Conservation (phyloP, 1,140 invertebrate species). For the Solenopsis fugax region DNA sequence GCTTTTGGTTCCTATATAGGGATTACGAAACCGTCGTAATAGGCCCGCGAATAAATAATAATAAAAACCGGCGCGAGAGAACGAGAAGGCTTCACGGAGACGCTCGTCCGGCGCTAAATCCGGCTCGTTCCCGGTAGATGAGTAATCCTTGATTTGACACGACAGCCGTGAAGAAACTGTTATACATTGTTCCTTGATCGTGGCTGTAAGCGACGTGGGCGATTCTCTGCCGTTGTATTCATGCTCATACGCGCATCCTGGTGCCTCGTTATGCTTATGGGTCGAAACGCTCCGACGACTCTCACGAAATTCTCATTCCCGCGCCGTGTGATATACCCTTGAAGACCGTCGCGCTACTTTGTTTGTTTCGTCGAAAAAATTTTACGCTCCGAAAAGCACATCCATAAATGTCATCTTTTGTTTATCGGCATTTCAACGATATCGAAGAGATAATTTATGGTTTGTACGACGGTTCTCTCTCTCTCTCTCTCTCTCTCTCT, state of each 20-base stretch:
- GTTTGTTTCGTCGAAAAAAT: constrained; percentile 24
- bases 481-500: background rate
- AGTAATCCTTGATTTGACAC: constrained; percentile 84
- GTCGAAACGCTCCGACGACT: constrained; percentile 9
- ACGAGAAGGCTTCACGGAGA: background rate
- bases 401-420: constrained; percentile 42
- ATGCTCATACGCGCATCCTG: constrained; percentile 67
- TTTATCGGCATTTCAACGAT: constrained; percentile 19
- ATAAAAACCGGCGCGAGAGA: constrained; percentile 26
- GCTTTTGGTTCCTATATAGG: constrained; percentile 10
- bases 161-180: constrained; percentile 84
- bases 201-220: constrained; percentile 79
- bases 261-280: constrained; percentile 72
- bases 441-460: constrained; percentile 52
- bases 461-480: constrained; percentile 18
- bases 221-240: constrained; percentile 76
- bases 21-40: constrained; percentile 46
- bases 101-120: constrained; percentile 69
- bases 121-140: constrained; percentile 76
- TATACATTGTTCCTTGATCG: constrained; percentile 84
- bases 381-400: constrained; percentile 52
- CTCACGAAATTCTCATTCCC: constrained; percentile 55
- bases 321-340: background rate
- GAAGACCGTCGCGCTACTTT: constrained; percentile 28
- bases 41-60: constrained; percentile 27